phyloP scores from a whole-genome alignment of 2,113 vertebrate species.

The Heterotis niloticus region DNA sequence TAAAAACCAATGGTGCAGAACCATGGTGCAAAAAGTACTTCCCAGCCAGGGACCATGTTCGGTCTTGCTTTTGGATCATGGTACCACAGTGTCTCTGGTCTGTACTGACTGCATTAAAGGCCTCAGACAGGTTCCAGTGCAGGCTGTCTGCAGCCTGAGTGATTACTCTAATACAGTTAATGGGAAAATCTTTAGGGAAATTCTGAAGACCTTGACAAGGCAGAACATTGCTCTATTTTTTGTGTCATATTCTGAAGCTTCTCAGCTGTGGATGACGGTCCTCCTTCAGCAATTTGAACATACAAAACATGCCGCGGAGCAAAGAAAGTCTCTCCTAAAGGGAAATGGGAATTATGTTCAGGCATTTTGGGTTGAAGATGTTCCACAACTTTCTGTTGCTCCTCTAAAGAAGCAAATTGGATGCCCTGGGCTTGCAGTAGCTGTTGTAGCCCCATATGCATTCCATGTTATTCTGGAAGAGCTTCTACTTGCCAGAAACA shows the following conservation, averaged over 20 bases:
- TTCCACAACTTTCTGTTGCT: slow-evolving; percentile 44
- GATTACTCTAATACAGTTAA: slow-evolving; percentile 43
- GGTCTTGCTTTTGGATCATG: slow-evolving; percentile 68
- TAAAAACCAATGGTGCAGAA: slow-evolving; percentile 57
- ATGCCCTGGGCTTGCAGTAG: slow-evolving; percentile 62
- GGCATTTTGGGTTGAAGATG: neutral
- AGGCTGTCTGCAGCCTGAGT: slow-evolving; percentile 66
- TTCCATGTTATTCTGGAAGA: slow-evolving; percentile 73
- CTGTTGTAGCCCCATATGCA: slow-evolving; percentile 67
- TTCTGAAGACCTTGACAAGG: slow-evolving; percentile 43
- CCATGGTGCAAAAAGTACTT: slow-evolving; percentile 53
- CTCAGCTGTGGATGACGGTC: slow-evolving; percentile 62
- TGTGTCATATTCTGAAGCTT: slow-evolving; percentile 48
- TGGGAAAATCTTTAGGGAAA: slow-evolving; percentile 31
- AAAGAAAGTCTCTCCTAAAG: neutral
- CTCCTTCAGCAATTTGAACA: slow-evolving; percentile 47
- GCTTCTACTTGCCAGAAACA: slow-evolving; percentile 56
- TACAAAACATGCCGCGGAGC: slow-evolving; percentile 5
- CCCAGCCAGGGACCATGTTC: slow-evolving; percentile 41
- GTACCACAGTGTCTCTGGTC: slow-evolving; percentile 54
- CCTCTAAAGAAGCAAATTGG: slow-evolving; percentile 49
- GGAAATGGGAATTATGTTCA: neutral
- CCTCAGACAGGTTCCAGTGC: slow-evolving; percentile 52
- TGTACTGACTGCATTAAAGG: slow-evolving; percentile 44
- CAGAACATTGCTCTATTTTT: slow-evolving; percentile 62